Evolutionary conservation across 1,140 invertebrate species (phyloP), one percentile per base, ranked within the genome.

Genomic region (Philopotamus ludificatus): DNA sequence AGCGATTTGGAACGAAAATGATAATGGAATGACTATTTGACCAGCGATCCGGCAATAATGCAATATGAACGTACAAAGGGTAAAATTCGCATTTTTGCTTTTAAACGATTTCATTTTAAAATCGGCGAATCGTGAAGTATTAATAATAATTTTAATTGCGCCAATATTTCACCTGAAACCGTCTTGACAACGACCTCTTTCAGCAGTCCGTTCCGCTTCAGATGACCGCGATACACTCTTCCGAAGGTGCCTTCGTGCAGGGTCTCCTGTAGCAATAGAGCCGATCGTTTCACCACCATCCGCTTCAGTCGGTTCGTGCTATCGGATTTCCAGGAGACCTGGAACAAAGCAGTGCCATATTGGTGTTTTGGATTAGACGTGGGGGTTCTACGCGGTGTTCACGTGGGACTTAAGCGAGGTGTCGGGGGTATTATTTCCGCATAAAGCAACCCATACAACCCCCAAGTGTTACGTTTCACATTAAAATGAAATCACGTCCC

Each of bases 111-210:
- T n/a, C n/a, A n/a, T n/a, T n/a, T n/a, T n/a, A n/a, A n/a, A n/a
- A n/a, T n/a, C n/a, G n/a, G n/a, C n/a, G n/a, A n/a, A n/a, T n/a
- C n/a, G n/a, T n/a, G n/a, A n/a, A n/a, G n/a, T 15, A 8, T 49
- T 34, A 12, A 34, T 34, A 34, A 34, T 34, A 34, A 7, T 28
- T 53, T 23, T 23, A 22, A 9, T 8, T 4, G 20, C 23, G 20
- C 3, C 18, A 47, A 54, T 49, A n/a, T 26, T 39, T 16, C 3
- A 92, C 90, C 90, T 78, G 89, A 87, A 22, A 92, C 89, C 22
- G 92, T 94, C 80, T 95, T 94, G 55, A 94, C 86, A 64, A 91
- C 84, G 21, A 94, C 89, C 59, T 90, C 86, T 73, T 92, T 87
- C 72, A 91, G 86, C 4, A 88, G 85, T 16, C 84, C 84, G 2